Percentiles rank a stretch among this genome's conserved stretches.
Evolutionary conservation across 2,888 invertebrate species (phyloP).

Genomic region (Drosophila subsilvestris): DNA sequence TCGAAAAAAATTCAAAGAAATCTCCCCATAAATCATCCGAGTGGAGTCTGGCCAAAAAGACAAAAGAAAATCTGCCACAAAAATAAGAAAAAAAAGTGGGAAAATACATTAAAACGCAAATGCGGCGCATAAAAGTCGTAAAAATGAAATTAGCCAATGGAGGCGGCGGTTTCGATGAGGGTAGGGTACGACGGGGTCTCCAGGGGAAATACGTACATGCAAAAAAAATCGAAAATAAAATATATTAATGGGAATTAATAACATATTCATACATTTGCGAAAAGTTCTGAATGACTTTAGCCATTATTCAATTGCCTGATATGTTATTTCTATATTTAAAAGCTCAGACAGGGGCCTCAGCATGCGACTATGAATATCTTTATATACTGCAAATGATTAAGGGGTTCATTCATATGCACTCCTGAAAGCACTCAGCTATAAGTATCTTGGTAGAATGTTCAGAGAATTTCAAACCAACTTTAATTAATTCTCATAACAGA

Average conservation of each 20-base stretch:
- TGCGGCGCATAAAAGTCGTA: constrained; percentile 70
- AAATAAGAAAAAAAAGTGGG: constrained; percentile 37
- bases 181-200: too few species aligned
- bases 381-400: too few species aligned
- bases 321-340: constrained; percentile 4
- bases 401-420: too few species aligned
- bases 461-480: neutral
- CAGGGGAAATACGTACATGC: too few species aligned
- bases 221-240: too few species aligned
- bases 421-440: too few species aligned
- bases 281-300: neutral
- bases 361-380: too few species aligned
- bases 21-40: constrained; percentile 64
- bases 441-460: neutral
- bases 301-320: neutral
- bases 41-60: constrained; percentile 43
- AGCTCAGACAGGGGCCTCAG: neutral
- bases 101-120: constrained; percentile 48
- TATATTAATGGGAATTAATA: constrained; percentile 1
- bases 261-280: neutral
- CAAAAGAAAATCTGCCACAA: constrained; percentile 34
- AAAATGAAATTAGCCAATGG: constrained; percentile 69
- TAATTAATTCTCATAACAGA: neutral
- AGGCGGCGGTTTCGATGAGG: neutral
- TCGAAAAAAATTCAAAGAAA: constrained; percentile 51